Evolutionary conservation across 2,888 invertebrate genomes (phyloP).

Genomic region (Drosophila helvetica): DNA sequence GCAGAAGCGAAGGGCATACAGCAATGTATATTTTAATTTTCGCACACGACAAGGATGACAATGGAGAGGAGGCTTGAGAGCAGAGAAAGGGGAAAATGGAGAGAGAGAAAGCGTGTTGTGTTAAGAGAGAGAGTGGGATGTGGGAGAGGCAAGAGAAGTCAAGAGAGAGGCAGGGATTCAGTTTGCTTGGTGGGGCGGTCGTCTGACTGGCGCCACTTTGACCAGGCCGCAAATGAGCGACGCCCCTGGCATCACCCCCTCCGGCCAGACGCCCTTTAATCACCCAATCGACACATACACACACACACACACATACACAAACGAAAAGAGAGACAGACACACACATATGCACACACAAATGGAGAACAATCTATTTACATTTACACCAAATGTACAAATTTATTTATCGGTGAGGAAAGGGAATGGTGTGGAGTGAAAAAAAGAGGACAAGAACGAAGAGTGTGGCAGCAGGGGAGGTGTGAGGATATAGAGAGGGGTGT

Average conservation of each 20-base stretch:
- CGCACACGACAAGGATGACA: conserved; percentile 18
- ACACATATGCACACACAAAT: conserved; percentile 72
- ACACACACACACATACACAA: not conserved
- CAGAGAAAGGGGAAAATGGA: not conserved
- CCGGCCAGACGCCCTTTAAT: conserved; percentile 64
- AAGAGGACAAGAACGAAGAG: conserved; percentile 5
- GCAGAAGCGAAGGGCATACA: conserved; percentile 35
- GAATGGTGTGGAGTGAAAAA: not conserved
- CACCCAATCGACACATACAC: conserved; percentile 64
- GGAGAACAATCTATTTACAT: conserved; percentile 82
- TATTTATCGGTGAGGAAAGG: conserved; percentile 67
- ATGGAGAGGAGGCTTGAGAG: conserved; percentile 4
- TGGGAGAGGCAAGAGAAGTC: not conserved
- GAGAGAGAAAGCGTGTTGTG: not conserved
- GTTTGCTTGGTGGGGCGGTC: conserved; percentile 52
- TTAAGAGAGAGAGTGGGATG: conserved; percentile 3
- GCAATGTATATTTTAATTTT: conserved; percentile 67
- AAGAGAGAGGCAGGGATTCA: conserved; percentile 36
- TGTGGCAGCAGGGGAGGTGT: not conserved
- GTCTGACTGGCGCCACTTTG: conserved; percentile 70
- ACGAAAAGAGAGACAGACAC: conserved; percentile 32
- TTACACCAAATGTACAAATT: conserved; percentile 81
- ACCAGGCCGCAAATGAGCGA: conserved; percentile 62
- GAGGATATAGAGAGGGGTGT: too few species aligned
- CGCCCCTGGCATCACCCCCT: conserved; percentile 44